Conservation (phyloP, 2,797 vertebrate species). For the Myotis myotis region DNA sequence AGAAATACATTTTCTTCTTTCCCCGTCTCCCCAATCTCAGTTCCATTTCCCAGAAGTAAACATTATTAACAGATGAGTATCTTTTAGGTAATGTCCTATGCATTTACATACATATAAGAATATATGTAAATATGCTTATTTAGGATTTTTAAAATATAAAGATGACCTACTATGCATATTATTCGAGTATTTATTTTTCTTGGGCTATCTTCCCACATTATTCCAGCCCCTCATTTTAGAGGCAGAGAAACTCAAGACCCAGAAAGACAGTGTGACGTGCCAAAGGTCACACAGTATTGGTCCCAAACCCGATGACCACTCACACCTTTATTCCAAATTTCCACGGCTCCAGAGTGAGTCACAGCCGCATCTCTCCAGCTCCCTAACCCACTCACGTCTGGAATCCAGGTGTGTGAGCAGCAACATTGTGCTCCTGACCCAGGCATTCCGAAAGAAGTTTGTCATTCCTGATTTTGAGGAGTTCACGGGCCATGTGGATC, state of each 20-base stretch:
- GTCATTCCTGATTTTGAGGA: slow-evolving; percentile 93
- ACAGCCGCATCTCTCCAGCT: slow-evolving; percentile 27
- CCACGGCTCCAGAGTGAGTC: slow-evolving; percentile 42
- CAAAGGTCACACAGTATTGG: slow-evolving; percentile 14
- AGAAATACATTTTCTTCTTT: slow-evolving; percentile 35
- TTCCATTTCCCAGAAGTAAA: slow-evolving; percentile 1
- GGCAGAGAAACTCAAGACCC: slow-evolving; percentile 2
- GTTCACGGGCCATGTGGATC: slow-evolving; percentile 88
- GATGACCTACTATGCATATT: not conserved
- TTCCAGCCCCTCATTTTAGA: not conserved
- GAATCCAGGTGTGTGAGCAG: slow-evolving; percentile 89
- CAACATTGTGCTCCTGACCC: slow-evolving; percentile 91
- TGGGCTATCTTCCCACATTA: not conserved
- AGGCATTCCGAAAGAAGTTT: slow-evolving; percentile 92
- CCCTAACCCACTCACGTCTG: slow-evolving; percentile 62
- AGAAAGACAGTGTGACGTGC: slow-evolving; percentile 13
- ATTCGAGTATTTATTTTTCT: slow-evolving; percentile 17
- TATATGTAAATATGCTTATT: slow-evolving; percentile 8
- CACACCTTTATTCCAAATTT: not conserved
- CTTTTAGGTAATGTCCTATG: slow-evolving; percentile 1
- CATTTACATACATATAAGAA: not conserved
- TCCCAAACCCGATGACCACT: not conserved
- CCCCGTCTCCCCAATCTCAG: not conserved
- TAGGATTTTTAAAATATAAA: slow-evolving; percentile 32
- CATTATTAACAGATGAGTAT: slow-evolving; percentile 14